Evolutionary conservation across 2,797 vertebrate species (phyloP).

Genomic region (Amniataba percoides): DNA sequence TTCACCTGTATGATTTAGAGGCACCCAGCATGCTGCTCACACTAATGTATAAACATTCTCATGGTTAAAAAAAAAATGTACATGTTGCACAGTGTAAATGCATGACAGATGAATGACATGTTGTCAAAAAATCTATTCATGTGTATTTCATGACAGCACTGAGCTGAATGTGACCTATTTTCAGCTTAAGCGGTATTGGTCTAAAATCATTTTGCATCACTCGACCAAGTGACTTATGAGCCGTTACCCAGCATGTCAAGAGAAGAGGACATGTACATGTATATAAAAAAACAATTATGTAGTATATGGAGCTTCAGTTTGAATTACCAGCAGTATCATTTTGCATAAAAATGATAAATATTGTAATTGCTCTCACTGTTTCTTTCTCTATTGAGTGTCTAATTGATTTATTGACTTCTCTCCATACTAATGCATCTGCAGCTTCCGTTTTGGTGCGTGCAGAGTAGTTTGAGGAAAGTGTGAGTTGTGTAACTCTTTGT

Average conservation of each 20-base stretch:
- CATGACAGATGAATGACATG: too few species aligned
- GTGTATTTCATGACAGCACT: too few species aligned
- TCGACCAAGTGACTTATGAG: too few species aligned
- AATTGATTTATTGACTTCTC: conserved; percentile 5
- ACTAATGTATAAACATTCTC: too few species aligned
- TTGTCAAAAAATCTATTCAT: too few species aligned
- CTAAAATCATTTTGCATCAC: not conserved
- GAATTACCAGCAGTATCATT: not conserved
- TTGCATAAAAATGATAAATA: conserved; percentile 5
- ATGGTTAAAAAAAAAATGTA: too few species aligned
- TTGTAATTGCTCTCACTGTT: not conserved
- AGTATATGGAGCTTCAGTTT: not conserved
- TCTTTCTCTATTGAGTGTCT: not conserved
- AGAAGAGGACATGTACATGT: too few species aligned
- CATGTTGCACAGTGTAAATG: too few species aligned
- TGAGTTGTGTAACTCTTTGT: not conserved
- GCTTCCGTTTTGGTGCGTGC: not conserved
- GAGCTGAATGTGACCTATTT: not conserved
- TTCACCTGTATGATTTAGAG: too few species aligned
- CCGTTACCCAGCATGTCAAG: not conserved
- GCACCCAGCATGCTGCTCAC: too few species aligned
- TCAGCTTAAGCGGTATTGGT: not conserved
- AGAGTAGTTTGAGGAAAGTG: not conserved
- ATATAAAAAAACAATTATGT: not conserved
- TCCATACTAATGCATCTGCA: conserved; percentile 5